A percentile compares a stretch with the other conserved stretches of the same genome.
phyloP scores from a whole-genome alignment of 1,140 invertebrate genomes.

The Zeugodacus cucurbitae region DNA sequence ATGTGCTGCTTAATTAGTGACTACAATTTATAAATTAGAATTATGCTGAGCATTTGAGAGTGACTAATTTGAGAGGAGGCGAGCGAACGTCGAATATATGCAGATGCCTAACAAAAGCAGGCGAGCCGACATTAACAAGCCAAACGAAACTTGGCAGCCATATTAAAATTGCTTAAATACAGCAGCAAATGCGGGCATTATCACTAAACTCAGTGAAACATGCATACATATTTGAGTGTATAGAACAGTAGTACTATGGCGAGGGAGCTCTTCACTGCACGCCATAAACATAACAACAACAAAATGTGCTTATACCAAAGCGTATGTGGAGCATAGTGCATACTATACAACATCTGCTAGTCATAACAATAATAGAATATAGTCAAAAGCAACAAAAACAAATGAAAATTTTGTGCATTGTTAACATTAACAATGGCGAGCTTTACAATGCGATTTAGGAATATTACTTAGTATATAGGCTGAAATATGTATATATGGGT shows the following conservation, averaged over 20 bases:
- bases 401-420: not conserved
- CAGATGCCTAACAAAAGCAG: not conserved
- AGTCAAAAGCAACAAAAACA: not conserved
- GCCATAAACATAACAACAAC: not conserved
- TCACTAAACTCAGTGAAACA: not conserved
- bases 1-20: slow-evolving; percentile 22
- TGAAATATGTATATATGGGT: not conserved
- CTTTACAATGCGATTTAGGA: slow-evolving; percentile 31
- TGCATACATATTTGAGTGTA: not conserved
- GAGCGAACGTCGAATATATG: not conserved
- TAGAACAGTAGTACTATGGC: not conserved
- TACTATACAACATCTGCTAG: slow-evolving; percentile 7
- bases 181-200: not conserved
- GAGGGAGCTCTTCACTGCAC: not conserved
- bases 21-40: slow-evolving; percentile 15
- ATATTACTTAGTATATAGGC: slow-evolving; percentile 1
- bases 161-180: slow-evolving; percentile 3
- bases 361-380: slow-evolving; percentile 21
- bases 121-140: not conserved
- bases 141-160: not conserved
- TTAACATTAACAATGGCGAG: slow-evolving; percentile 1
- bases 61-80: not conserved
- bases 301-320: not conserved
- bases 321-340: not conserved
- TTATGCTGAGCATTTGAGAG: slow-evolving; percentile 9